phyloP scores from a whole-genome alignment of 2,797 vertebrate genomes.

The Rhabdomys pumilio region DNA sequence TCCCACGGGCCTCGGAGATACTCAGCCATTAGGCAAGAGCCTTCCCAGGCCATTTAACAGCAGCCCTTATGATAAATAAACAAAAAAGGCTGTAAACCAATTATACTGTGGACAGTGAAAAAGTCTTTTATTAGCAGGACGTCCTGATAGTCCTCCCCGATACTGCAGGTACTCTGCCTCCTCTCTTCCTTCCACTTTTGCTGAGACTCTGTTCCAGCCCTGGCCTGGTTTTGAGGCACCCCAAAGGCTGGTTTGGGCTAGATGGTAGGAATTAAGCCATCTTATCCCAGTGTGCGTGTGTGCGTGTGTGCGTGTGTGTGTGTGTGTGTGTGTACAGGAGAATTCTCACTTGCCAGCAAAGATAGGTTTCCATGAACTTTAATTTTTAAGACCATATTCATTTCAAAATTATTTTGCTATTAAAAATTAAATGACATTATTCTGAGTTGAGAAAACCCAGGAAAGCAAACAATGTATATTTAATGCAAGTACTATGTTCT shows the following conservation, averaged over 20 bases:
- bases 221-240: neutral
- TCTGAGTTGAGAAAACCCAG: neutral
- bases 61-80: constrained; percentile 94
- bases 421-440: constrained; percentile 31
- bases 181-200: neutral
- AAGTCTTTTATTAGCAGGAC: constrained; percentile 94
- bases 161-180: constrained; percentile 54
- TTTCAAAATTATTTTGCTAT: constrained; percentile 38
- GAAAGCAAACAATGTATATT: neutral
- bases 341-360: neutral
- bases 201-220: neutral
- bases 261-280: neutral
- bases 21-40: constrained; percentile 94
- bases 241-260: neutral
- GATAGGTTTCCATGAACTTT: neutral
- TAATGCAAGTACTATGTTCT: neutral
- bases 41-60: constrained; percentile 95
- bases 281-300: neutral
- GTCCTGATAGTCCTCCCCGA: constrained; percentile 86
- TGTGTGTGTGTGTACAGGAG: neutral
- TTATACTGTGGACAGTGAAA: constrained; percentile 94
- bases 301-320: neutral
- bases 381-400: neutral
- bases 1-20: constrained; percentile 80
- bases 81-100: constrained; percentile 95